These are phyloP conservation scores for Stegostoma tigrinum DNA, from an alignment of 2,113 vertebrate genomes.

Conservation along the genomic window DNA sequence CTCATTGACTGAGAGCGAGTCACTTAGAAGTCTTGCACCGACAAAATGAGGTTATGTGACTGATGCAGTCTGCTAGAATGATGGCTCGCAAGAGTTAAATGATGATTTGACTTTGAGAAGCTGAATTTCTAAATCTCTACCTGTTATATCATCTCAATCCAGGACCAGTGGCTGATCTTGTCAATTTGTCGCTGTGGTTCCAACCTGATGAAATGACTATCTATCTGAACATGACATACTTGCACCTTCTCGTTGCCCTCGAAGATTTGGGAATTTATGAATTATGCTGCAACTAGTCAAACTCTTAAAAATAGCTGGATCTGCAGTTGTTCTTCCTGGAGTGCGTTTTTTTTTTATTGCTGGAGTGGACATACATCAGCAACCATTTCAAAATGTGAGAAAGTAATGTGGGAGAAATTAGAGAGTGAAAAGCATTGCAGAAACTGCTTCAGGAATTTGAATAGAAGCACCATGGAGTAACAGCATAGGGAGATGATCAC, in stretches of 20 bases:
- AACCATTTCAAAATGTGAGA: neutral
- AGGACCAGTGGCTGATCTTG: neutral
- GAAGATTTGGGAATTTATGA: neutral
- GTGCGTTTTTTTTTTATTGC: neutral
- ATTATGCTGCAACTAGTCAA: neutral
- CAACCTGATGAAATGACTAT: neutral
- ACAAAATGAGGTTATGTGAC: neutral
- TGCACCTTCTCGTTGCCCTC: neutral
- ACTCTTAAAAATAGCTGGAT: neutral
- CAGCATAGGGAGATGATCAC: too few relatives aligned
- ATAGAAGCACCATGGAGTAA: neutral
- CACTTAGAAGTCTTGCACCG: neutral
- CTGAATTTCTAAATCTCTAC: neutral
- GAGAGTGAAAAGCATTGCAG: neutral
- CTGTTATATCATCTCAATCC: neutral
- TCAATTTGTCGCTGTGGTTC: neutral
- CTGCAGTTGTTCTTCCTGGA: neutral
- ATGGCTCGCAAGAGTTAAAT: neutral
- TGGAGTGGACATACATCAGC: neutral
- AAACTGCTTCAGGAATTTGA: neutral
- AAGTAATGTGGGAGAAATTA: too few relatives aligned
- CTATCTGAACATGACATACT: neutral
- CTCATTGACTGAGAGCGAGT: neutral
- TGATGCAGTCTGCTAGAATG: neutral
- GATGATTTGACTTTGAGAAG: neutral